Evolutionary conservation across 2,888 invertebrate genomes (phyloP), one percentile per base, ranked within the genome.

Genomic region (Euzophera pinguis): DNA sequence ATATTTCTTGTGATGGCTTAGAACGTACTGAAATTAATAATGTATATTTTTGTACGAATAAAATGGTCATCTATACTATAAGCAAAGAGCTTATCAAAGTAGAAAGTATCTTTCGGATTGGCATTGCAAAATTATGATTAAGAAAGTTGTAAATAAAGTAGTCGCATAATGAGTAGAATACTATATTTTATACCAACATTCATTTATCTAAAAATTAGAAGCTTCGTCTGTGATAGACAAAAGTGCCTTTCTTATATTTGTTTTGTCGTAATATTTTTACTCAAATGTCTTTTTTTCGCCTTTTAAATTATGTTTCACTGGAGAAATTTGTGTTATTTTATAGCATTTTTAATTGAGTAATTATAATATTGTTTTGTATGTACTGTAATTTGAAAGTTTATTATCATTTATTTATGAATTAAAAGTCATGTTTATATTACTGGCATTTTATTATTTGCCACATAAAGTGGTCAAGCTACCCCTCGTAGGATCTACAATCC

Each of bases 181-280:
- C 5, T 35, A 5, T 47, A 38, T 43, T 51, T 51, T 14, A 35
- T 43, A 51, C 51, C 10, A 43, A 43, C 4, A 29, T 50, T 49
- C 38, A 39, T 38, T 29, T 14, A 47, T 50, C 13, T 39, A 27
- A 6, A 22, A 57, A 55, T 61, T 62, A 58, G 70, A 79, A 75
- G 75, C 60, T 63, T 69, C 70, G 80, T 78, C 87, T 88, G 87
- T 88, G 87, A 88, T 88, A 87, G 76, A 72, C 67, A 74, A 64
- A 74, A 65, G 87, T 87, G 87, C 87, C 87, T 87, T 87, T 81
- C 71, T 67, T 37, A 59, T 64, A 60, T 68, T 65, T 71, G 69
- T 71, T 67, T 56, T 64, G 61, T 60, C 61, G 52, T 45, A 35
- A 38, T 8, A 16, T 45, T 16, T 45, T 22, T 22, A 43, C n/a